Conservation (phyloP, 1,140 invertebrate genomes). For the Anoplophora glabripennis region DNA sequence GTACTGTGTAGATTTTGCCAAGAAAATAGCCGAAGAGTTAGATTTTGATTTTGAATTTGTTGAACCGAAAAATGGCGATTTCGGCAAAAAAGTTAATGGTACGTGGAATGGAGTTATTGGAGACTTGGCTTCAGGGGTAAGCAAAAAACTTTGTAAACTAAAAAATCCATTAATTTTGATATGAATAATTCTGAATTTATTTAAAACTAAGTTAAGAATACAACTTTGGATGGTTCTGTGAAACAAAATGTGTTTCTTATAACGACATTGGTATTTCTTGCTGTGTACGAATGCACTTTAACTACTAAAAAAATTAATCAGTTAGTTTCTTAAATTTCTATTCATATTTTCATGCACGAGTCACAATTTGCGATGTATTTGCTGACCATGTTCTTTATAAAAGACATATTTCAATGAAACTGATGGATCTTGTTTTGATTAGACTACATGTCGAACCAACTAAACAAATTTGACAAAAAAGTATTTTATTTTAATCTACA, state of each 20-base stretch:
- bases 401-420: not conserved
- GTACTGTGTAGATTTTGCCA: constrained; percentile 89
- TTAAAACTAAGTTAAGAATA: too few relatives aligned
- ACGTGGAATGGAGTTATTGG: constrained; percentile 90
- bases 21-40: constrained; percentile 70
- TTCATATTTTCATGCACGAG: not conserved
- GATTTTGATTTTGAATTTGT: constrained; percentile 87
- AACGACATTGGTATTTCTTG: too few relatives aligned
- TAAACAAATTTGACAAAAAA: not conserved
- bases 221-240: too few relatives aligned
- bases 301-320: not conserved
- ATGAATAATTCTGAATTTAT: too few relatives aligned
- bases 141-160: constrained; percentile 33
- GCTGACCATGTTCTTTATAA: not conserved
- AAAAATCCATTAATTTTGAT: too few relatives aligned
- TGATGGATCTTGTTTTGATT: not conserved
- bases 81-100: constrained; percentile 72
- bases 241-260: too few relatives aligned
- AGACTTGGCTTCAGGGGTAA: constrained; percentile 80
- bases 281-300: too few relatives aligned
- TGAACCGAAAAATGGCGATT: constrained; percentile 62
- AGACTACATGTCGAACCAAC: not conserved
- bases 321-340: not conserved
- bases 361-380: not conserved
- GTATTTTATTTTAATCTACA: not conserved